Percentiles rank a stretch among this genome's conserved stretches.
These are phyloP conservation scores for Cirrhinus molitorella DNA, from an alignment of 2,797 vertebrate genomes.

Conservation along the genomic window DNA sequence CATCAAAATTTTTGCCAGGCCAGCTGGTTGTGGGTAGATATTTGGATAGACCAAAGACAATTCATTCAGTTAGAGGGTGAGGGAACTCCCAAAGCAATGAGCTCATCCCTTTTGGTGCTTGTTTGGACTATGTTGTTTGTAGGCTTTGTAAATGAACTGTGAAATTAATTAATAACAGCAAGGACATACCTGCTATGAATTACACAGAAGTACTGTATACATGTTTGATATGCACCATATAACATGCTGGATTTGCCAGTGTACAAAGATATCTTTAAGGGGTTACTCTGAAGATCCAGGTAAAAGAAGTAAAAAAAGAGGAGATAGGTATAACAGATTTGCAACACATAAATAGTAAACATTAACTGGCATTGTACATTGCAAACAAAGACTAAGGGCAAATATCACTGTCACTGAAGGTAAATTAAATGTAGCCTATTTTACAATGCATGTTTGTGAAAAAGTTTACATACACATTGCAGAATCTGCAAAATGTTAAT, in stretches of 20 bases:
- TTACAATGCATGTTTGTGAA: background rate
- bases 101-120: background rate
- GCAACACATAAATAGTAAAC: background rate
- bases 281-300: background rate
- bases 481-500: no score
- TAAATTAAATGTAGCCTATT: background rate
- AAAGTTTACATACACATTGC: no score
- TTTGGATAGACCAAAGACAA: slow-evolving; percentile 52
- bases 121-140: background rate
- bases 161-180: slow-evolving; percentile 1
- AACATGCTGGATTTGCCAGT: background rate
- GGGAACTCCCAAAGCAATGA: slow-evolving; percentile 12
- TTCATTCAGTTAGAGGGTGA: slow-evolving; percentile 44
- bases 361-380: background rate
- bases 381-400: background rate
- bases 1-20: slow-evolving; percentile 56
- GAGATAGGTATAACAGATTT: background rate
- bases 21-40: slow-evolving; percentile 73
- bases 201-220: background rate
- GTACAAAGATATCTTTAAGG: background rate
- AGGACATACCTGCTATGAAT: slow-evolving; percentile 7
- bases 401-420: background rate
- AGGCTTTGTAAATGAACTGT: slow-evolving; percentile 7
- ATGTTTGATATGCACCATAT: background rate
- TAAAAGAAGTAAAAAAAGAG: background rate